These are phyloP conservation scores for Myotis yumanensis DNA, from an alignment of 2,113 vertebrate genomes.

Conservation along the genomic window DNA sequence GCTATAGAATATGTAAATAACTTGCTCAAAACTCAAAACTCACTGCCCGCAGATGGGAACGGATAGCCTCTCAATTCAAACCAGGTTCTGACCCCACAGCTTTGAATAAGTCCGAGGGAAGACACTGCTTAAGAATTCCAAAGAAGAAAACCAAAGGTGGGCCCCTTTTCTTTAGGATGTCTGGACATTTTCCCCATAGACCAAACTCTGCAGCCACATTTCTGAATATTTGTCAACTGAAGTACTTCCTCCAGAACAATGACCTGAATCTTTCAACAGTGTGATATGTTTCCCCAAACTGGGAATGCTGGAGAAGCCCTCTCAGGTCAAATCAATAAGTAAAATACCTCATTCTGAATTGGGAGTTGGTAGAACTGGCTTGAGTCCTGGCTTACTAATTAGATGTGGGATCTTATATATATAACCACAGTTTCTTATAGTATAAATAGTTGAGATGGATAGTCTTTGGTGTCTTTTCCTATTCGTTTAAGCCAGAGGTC, in stretches of 20 bases:
- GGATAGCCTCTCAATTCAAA: neutral
- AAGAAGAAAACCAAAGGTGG: neutral
- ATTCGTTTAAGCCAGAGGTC: no score
- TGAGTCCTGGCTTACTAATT: neutral
- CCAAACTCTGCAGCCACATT: neutral
- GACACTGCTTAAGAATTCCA: neutral
- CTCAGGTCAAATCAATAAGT: neutral
- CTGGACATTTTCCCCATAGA: neutral
- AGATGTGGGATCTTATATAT: neutral
- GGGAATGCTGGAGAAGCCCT: neutral
- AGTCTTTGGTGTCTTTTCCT: neutral
- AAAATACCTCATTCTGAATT: neutral
- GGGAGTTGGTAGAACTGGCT: neutral
- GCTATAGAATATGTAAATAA: neutral
- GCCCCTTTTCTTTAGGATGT: neutral
- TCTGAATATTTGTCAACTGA: slow-evolving; percentile 4
- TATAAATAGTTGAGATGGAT: neutral
- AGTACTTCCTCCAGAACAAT: neutral
- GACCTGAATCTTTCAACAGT: neutral
- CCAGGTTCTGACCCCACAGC: neutral
- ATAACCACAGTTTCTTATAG: neutral
- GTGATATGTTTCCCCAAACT: neutral
- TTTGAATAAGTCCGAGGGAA: neutral
- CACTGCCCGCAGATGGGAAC: neutral
- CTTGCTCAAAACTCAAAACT: neutral